Evolutionary conservation across 2,888 invertebrate species (phyloP), one percentile per base, ranked within the genome.

Genomic region (Eilema depressum): DNA sequence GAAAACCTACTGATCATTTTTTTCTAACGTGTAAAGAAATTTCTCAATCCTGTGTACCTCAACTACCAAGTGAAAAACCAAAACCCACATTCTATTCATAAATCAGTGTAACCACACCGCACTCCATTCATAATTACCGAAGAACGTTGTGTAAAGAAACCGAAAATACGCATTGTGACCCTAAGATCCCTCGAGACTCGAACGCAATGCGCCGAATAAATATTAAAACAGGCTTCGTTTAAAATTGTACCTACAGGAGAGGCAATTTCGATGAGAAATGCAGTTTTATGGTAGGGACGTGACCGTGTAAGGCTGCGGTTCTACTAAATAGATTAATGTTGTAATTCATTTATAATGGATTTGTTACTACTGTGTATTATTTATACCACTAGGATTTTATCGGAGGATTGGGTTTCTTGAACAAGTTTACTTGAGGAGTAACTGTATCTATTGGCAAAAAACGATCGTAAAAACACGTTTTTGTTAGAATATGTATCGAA

Each of bases 51-150:
- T 1, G 3, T 17, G 17, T 4, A 47, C 17, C 7, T 20, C 17
- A 1, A 47, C n/a, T 41, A 17, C 41, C 14, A 41, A 53, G 53
- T 56, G 7, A 33, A 69, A 65, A 69, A 69, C 68, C 17, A 59
- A 63, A 62, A 28, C 61, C 41, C 26, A 33, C 63, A 37, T 11
- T 37, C 25, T 5, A 26, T 57, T 62, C 63, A 75, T 75, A 75
- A 82, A 80, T 70, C 66, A 69, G 64, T 61, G 56, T 68, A 76
- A 65, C 60, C 77, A 47, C 0, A 20, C 53, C n/a, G n/a, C n/a
- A 53, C 75, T 71, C 75, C 75, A 82, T 82, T 76, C 79, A 82
- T 82, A 82, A 83, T 82, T 82, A 83, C 81, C 53, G 70, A 78
- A 80, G 75, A 70, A 28, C 73, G 69, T 61, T 79, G 74, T 73